Base-by-base conservation (phyloP, 2,797 vertebrate genomes). In the Lagorchestes hirsutus region DNA sequence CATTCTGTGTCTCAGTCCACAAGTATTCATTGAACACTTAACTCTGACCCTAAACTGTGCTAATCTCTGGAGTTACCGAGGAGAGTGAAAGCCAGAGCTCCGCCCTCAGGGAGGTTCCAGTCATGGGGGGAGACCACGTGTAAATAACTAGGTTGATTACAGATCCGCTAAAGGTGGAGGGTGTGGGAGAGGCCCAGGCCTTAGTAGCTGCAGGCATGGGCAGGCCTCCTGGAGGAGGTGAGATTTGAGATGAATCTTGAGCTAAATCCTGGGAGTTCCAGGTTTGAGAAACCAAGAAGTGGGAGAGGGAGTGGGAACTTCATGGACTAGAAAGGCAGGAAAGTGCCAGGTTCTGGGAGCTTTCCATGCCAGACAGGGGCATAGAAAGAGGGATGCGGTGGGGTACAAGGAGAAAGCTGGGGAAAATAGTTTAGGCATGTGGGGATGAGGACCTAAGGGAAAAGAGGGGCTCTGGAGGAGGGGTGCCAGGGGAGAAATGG, bases 101-200 rank as follows among this genome's bases (percentile, higher is more conserved):
- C 6, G 34, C 16, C 14, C 14, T 74, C 62, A 74, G 34, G 62
- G 62, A 40, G 62, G 14, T 74, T 40, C 1, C 62, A 52, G 6
- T 0, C 10, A n/a, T 1, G 9, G 34, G 4, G 31, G 14, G 34
- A n/a, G 31, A n/a, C 31, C 10, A 16, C 4, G 2, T 16, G 1
- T n/a, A 16, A 31, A n/a, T 34, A 34, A 34, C 59, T 34, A n/a
- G 31, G 24, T 67, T 16, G 59, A 67, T 67, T 67, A 0, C 12
- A 67, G 31, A 67, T 67, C 11, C 1, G 9, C 11, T 4, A 0
- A 31, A 13, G 31, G 31, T n/a, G 11, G 29, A 34, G 62, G 58
- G 58, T 13, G 0, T 14, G 12, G 31, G 59, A 62, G 59, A 12
- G 59, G 58, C 2, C 9, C 13, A 59, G 58, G 29, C 10, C 58